Evolutionary conservation across 2,113 vertebrate species (phyloP).

Genomic region (Pao palembangensis): DNA sequence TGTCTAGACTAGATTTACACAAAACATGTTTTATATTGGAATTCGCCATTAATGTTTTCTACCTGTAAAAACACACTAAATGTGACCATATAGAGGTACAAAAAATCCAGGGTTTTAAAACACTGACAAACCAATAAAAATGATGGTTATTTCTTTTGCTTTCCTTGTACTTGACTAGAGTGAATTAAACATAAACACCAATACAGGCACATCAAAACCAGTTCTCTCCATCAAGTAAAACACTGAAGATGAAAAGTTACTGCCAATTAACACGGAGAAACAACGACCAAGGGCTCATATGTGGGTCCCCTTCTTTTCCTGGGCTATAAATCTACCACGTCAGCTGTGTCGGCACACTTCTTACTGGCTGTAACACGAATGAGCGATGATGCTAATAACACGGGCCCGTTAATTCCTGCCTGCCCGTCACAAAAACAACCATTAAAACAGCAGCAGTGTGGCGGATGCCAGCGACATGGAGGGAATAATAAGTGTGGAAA

Average conservation of each 20-base stretch:
- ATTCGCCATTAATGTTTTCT: slow-evolving; percentile 18
- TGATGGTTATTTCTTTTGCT: background rate
- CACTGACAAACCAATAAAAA: slow-evolving; percentile 45
- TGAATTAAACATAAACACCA: background rate
- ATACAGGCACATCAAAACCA: too few relatives aligned
- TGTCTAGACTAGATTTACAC: slow-evolving; percentile 32
- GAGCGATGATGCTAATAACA: slow-evolving; percentile 22
- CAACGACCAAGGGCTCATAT: slow-evolving; percentile 1
- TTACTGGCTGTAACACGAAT: slow-evolving; percentile 10
- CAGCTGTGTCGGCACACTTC: slow-evolving; percentile 5
- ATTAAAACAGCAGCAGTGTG: slow-evolving; percentile 45
- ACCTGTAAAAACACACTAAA: slow-evolving; percentile 21
- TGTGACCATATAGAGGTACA: slow-evolving; percentile 3
- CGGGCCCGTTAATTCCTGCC: slow-evolving; percentile 17
- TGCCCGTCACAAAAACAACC: slow-evolving; percentile 26
- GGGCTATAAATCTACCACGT: slow-evolving; percentile 8
- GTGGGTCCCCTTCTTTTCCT: background rate
- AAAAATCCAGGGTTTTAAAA: slow-evolving; percentile 4
- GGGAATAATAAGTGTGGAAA: slow-evolving; percentile 42
- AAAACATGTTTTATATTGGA: slow-evolving; percentile 46
- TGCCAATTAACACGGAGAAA: slow-evolving; percentile 21
- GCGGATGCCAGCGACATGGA: slow-evolving; percentile 23
- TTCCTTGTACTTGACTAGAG: background rate
- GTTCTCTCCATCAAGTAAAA: background rate
- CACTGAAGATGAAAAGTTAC: slow-evolving; percentile 15